phyloP scores from a whole-genome alignment of 92 coral and sea anemone species.

The Siderastrea radians region DNA sequence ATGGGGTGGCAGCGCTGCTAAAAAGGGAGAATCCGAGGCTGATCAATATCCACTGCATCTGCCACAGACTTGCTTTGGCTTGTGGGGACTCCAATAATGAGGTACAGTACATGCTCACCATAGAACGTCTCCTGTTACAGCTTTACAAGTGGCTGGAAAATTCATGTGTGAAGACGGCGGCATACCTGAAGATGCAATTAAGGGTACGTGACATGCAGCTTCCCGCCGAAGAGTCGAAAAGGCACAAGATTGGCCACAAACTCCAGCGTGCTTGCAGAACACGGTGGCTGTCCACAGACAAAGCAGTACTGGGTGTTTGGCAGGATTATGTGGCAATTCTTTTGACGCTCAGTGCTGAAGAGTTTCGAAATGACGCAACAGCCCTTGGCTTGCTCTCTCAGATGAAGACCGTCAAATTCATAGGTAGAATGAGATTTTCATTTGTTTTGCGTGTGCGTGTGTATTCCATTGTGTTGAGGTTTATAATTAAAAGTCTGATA shows the following conservation, averaged over 20 bases:
- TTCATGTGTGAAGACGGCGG: background rate
- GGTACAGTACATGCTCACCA: background rate
- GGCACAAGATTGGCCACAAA: too few relatives aligned
- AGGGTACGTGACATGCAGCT: too few relatives aligned
- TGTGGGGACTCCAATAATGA: conserved; percentile 38
- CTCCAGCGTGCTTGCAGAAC: too few relatives aligned
- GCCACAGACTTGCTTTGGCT: conserved; percentile 40
- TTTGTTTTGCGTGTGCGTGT: background rate
- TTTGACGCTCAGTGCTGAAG: too few relatives aligned
- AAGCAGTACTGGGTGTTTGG: too few relatives aligned
- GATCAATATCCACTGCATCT: conserved; percentile 44
- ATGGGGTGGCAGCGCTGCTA: conserved; percentile 21
- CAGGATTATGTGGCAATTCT: too few relatives aligned
- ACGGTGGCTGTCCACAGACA: too few relatives aligned
- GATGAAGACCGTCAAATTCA: conserved; percentile 3
- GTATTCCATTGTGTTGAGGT: background rate
- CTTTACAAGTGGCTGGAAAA: conserved; percentile 30
- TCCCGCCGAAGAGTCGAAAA: too few relatives aligned
- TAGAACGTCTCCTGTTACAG: conserved; percentile 24
- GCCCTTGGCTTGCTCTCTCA: background rate
- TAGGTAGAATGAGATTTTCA: conserved; percentile 14
- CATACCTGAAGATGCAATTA: too few relatives aligned
- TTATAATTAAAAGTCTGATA: background rate
- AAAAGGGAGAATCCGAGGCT: conserved; percentile 19
- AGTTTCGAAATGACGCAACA: too few relatives aligned